Percentiles rank a stretch among this genome's conserved stretches.
These are phyloP conservation scores for Craterocephalus amniculus DNA, from an alignment of 2,797 vertebrate species.

Conservation along the genomic window DNA sequence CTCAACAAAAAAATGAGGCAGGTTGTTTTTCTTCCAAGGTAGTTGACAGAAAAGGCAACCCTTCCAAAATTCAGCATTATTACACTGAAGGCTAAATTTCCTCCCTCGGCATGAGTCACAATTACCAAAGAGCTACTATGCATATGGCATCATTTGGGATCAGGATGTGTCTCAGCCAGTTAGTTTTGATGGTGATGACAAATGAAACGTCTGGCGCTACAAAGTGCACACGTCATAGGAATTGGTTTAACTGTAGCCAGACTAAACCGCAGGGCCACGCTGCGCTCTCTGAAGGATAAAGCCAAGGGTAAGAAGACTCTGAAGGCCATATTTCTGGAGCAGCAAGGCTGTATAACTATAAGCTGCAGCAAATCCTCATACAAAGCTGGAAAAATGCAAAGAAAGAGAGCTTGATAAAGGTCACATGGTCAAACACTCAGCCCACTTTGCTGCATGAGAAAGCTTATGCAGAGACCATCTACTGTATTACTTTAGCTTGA, in stretches of 20 bases:
- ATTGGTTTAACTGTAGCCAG: slow-evolving; percentile 47
- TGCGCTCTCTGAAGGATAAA: slow-evolving; percentile 44
- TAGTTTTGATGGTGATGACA: slow-evolving; percentile 55
- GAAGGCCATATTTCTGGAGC: slow-evolving; percentile 21
- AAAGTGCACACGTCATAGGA: slow-evolving; percentile 55
- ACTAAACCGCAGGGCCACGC: slow-evolving; percentile 50
- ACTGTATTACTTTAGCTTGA: slow-evolving; percentile 16
- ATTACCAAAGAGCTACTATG: slow-evolving; percentile 37
- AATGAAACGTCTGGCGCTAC: slow-evolving; percentile 62
- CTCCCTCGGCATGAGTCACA: slow-evolving; percentile 54
- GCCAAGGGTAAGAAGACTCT: slow-evolving; percentile 43
- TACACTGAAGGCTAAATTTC: slow-evolving; percentile 38
- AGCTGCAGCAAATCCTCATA: slow-evolving; percentile 21
- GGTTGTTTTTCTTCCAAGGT: slow-evolving; percentile 22
- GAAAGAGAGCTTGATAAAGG: slow-evolving; percentile 34
- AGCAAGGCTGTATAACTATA: slow-evolving; percentile 29
- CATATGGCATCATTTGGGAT: slow-evolving; percentile 43
- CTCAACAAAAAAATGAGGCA: slow-evolving; percentile 16
- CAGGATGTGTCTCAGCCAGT: slow-evolving; percentile 63
- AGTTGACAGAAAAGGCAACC: slow-evolving; percentile 23
- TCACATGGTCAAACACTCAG: slow-evolving; percentile 6
- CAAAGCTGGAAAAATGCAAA: slow-evolving; percentile 24
- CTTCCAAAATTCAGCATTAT: slow-evolving; percentile 30
- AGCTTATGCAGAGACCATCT: slow-evolving; percentile 28
- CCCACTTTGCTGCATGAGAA: slow-evolving; percentile 21